Evolutionary conservation across 2,888 invertebrate genomes (phyloP).

Genomic region (Formica aserva): DNA sequence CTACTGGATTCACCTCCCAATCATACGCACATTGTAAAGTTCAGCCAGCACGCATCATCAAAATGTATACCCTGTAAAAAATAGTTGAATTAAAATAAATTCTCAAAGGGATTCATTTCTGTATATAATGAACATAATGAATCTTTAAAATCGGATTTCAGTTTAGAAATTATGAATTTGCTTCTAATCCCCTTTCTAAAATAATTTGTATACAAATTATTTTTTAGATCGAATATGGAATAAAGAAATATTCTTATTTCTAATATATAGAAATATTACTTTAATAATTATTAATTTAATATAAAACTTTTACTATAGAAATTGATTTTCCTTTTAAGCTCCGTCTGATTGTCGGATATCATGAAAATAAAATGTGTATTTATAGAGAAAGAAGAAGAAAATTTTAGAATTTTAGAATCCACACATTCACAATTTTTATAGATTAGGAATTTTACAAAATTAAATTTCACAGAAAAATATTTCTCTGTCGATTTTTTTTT

Average conservation of each 20-base stretch:
- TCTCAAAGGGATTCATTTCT: background rate
- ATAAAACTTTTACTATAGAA: background rate
- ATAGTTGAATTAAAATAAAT: constrained; percentile 21
- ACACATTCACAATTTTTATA: background rate
- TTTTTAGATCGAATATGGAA: background rate
- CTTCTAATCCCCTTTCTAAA: background rate
- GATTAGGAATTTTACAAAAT: background rate
- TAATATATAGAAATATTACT: background rate
- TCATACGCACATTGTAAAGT: constrained; percentile 42
- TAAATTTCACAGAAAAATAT: constrained; percentile 1
- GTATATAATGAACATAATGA: background rate
- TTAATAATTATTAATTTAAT: no score
- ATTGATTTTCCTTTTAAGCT: background rate
- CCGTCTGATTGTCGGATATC: background rate
- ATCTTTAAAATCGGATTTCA: background rate
- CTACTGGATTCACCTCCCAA: constrained; percentile 2
- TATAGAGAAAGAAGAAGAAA: background rate
- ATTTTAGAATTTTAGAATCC: background rate
- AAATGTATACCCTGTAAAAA: constrained; percentile 19
- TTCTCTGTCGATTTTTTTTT: background rate
- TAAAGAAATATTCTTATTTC: background rate
- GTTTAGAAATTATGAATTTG: background rate
- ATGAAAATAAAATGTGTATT: background rate
- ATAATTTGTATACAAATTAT: background rate
- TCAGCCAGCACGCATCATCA: constrained; percentile 24